Conservation (phyloP, 30 jellyfish, hydroid and myxozoan genomes). For the Haliclystus octoradiatus region DNA sequence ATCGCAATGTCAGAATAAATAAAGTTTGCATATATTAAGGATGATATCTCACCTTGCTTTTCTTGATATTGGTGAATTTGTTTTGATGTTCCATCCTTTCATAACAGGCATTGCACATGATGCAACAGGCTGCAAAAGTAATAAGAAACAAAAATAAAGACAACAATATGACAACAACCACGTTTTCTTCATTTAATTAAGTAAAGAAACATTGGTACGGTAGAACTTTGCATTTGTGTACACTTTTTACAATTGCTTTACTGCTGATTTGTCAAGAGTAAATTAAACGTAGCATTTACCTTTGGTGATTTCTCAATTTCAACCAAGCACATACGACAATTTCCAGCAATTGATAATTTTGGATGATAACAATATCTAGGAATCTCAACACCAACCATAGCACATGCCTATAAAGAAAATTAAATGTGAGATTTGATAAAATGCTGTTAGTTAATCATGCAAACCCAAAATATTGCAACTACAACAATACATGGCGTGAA, state of each 20-base stretch:
- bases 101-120: slow-evolving; percentile 99
- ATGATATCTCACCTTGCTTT: slow-evolving; percentile 74
- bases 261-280: too few species aligned
- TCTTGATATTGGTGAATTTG: slow-evolving; percentile 87
- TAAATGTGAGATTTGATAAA: too few species aligned
- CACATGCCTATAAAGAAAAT: slow-evolving; percentile 90
- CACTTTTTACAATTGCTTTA: too few species aligned
- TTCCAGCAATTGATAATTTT: slow-evolving; percentile 96
- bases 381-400: slow-evolving; percentile 94
- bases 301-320: slow-evolving; percentile 97
- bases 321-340: slow-evolving; percentile 98
- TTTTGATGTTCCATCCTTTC: slow-evolving; percentile 98
- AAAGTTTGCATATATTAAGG: too few species aligned
- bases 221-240: too few species aligned
- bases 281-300: slow-evolving; percentile 43
- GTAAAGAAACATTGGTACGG: too few species aligned
- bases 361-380: slow-evolving; percentile 97
- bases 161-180: background rate
- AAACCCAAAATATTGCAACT: too few species aligned
- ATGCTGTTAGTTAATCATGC: too few species aligned
- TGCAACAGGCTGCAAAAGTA: slow-evolving; percentile 90
- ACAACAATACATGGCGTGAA: too few species aligned
- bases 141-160: background rate
- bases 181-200: too few species aligned
- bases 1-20: too few species aligned